Percentiles rank a stretch among this genome's conserved stretches.
Conservation (phyloP, 2,113 vertebrate genomes). For the Callospermophilus lateralis region DNA sequence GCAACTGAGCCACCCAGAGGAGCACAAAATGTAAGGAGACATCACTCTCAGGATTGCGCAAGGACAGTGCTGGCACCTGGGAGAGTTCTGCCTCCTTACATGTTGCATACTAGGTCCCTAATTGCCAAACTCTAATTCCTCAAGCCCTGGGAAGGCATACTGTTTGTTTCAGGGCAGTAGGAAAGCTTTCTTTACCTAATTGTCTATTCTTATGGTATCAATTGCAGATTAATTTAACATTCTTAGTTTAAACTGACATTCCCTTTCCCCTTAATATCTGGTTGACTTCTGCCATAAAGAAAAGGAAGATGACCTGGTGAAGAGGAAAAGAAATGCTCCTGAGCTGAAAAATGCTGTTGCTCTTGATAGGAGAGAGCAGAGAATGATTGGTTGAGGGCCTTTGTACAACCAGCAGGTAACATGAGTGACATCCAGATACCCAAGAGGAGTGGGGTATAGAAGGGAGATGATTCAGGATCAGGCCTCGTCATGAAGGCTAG, state of each 20-base stretch:
- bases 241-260: background rate
- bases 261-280: background rate
- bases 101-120: background rate
- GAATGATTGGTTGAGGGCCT: background rate
- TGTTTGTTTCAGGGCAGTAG: background rate
- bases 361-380: background rate
- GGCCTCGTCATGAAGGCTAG: background rate
- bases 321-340: background rate
- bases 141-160: background rate
- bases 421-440: background rate
- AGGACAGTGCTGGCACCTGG: background rate
- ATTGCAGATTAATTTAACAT: background rate
- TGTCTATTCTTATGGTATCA: background rate
- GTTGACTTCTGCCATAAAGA: background rate
- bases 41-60: background rate
- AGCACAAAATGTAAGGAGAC: no score
- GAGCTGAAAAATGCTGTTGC: background rate
- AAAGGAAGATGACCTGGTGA: background rate
- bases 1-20: background rate
- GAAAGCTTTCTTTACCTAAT: background rate
- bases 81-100: background rate
- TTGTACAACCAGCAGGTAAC: background rate
- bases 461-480: background rate
- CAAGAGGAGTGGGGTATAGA: no score
- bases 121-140: no score